phyloP scores from a whole-genome alignment of 2,113 vertebrate genomes.

The Globicephala melas region DNA sequence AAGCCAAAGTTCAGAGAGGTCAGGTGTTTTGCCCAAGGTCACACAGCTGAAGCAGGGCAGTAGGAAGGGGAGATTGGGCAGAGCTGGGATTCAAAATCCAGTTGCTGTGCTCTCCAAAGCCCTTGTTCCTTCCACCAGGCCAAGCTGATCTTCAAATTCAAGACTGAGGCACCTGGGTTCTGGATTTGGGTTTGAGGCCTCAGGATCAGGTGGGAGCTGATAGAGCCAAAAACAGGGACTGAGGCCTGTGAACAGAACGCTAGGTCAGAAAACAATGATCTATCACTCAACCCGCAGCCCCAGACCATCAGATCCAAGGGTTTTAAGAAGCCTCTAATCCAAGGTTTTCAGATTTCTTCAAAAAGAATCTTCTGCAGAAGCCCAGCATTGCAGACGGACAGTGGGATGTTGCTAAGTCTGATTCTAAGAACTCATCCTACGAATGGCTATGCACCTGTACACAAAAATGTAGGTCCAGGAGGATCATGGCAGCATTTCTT shows the following conservation, averaged over 20 bases:
- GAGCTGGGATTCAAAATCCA: neutral
- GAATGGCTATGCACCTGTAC: neutral
- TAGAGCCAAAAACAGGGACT: neutral
- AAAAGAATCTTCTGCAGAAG: neutral
- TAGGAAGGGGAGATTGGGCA: neutral
- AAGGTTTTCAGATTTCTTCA: neutral
- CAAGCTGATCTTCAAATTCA: neutral
- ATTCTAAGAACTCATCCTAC: neutral
- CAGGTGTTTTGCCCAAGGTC: neutral
- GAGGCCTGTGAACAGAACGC: neutral
- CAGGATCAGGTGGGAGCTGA: neutral
- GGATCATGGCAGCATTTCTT: neutral
- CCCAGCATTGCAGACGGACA: neutral
- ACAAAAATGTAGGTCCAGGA: neutral
- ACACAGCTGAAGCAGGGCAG: neutral
- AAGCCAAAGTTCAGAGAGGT: neutral
- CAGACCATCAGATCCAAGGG: neutral
- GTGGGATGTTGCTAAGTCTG: neutral
- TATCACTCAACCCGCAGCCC: neutral
- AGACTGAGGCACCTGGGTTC: neutral
- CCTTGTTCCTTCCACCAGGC: neutral
- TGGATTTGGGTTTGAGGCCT: neutral
- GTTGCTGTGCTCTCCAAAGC: rapidly evolving
- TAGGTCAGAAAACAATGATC: neutral
- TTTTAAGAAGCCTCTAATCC: neutral